Evolutionary conservation across 2,888 invertebrate genomes (phyloP).

Genomic region (Gortyna flavago): DNA sequence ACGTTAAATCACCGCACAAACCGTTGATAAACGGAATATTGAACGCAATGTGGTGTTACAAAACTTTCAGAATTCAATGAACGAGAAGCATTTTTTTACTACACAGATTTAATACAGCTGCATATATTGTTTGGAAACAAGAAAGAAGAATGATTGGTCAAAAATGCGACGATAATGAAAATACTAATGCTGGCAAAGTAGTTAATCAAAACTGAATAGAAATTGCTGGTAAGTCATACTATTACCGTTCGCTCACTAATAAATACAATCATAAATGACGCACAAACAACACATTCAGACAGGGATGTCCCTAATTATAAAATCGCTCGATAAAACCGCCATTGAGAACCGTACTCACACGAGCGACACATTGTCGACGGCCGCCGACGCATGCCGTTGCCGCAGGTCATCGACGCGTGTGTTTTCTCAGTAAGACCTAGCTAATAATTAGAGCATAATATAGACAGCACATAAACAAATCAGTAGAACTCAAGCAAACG

Average conservation of each 20-base stretch:
- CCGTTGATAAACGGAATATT: neutral
- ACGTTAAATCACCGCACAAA: neutral
- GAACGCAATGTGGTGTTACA: neutral
- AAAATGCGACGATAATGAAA: neutral
- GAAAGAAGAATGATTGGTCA: neutral
- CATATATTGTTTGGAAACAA: neutral
- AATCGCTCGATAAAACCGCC: neutral
- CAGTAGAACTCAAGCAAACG: neutral
- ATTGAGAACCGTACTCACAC: neutral
- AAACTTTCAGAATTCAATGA: neutral
- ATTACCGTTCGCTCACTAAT: neutral
- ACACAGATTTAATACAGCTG: neutral
- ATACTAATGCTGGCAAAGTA: neutral
- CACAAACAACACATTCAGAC: neutral
- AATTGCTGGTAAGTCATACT: neutral
- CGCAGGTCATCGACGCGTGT: neutral
- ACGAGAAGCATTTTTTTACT: neutral
- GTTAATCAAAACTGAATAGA: neutral
- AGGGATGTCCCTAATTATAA: neutral
- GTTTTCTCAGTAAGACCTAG: neutral
- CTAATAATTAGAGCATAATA: neutral
- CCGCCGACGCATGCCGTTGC: too few relatives aligned
- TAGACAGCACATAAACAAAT: neutral
- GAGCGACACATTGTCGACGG: neutral
- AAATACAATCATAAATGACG: neutral